These are phyloP conservation scores for Chlamydotis undulata DNA, from an alignment of 2,113 vertebrate species.

Conservation along the genomic window DNA sequence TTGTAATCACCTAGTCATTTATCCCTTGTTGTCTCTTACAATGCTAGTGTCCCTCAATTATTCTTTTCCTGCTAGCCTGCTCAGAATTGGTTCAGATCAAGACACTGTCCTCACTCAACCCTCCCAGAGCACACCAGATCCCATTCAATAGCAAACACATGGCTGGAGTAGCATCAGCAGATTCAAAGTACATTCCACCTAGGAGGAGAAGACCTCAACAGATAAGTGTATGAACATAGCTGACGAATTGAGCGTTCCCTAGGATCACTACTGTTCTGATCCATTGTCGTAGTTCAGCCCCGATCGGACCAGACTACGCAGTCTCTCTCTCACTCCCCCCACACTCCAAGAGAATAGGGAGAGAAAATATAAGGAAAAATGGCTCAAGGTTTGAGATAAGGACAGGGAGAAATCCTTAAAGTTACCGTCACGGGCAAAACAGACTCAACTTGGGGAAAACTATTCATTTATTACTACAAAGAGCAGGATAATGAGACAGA, in stretches of 20 bases:
- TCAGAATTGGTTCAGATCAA: neutral
- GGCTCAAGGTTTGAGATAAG: too few species aligned
- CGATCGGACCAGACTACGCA: too few species aligned
- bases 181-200: neutral
- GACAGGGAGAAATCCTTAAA: too few species aligned
- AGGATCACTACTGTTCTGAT: neutral
- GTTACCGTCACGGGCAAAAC: too few species aligned
- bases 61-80: neutral
- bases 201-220: neutral
- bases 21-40: neutral
- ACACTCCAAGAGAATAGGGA: too few species aligned
- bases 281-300: too few species aligned
- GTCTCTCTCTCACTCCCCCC: too few species aligned
- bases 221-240: rapidly evolving
- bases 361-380: too few species aligned
- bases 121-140: neutral
- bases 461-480: too few species aligned
- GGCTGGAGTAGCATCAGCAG: neutral
- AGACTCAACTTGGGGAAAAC: too few species aligned
- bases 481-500: too few species aligned
- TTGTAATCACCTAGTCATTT: neutral
- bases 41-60: neutral
- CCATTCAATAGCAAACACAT: neutral
- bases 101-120: neutral
- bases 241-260: neutral